A percentile compares a stretch with the other conserved stretches of the same genome.
phyloP scores from a whole-genome alignment of 2,797 vertebrate species.

The Serranus cabrilla region DNA sequence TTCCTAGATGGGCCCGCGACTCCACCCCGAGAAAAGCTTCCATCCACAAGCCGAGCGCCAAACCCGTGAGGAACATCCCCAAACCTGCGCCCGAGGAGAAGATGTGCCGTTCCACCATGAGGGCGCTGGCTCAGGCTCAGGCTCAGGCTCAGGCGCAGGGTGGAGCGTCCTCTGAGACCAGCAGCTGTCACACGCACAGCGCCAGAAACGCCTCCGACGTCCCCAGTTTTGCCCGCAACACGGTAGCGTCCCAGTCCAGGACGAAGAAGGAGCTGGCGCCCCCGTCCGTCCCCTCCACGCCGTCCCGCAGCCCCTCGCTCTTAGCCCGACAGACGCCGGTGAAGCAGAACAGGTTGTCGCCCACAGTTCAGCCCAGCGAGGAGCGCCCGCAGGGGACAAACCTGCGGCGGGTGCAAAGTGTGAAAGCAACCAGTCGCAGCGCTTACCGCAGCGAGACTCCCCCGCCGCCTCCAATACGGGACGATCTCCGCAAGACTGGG shows the following conservation, averaged over 20 bases:
- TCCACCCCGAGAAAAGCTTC: conserved; percentile 76
- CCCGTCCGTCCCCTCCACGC: conserved; percentile 74
- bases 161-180: conserved; percentile 73
- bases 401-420: conserved; percentile 88
- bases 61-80: conserved; percentile 89
- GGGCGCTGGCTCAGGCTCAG: conserved; percentile 81
- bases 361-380: conserved; percentile 64
- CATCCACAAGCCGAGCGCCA: conserved; percentile 91
- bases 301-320: conserved; percentile 81
- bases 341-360: conserved; percentile 74
- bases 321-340: conserved; percentile 84
- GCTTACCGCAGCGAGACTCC: conserved; percentile 79
- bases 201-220: conserved; percentile 76
- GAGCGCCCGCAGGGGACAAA: conserved; percentile 77
- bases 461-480: conserved; percentile 58
- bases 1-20: conserved; percentile 85
- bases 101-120: conserved; percentile 90
- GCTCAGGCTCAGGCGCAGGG: conserved; percentile 42
- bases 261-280: conserved; percentile 85
- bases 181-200: conserved; percentile 64
- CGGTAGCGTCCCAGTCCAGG: conserved; percentile 92
- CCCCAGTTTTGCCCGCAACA: conserved; percentile 94
- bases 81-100: conserved; percentile 90
- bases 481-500: conserved; percentile 77
- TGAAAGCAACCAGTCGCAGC: conserved; percentile 82